Base-by-base conservation (phyloP, 1,140 invertebrate species). In the Homarus americanus region DNA sequence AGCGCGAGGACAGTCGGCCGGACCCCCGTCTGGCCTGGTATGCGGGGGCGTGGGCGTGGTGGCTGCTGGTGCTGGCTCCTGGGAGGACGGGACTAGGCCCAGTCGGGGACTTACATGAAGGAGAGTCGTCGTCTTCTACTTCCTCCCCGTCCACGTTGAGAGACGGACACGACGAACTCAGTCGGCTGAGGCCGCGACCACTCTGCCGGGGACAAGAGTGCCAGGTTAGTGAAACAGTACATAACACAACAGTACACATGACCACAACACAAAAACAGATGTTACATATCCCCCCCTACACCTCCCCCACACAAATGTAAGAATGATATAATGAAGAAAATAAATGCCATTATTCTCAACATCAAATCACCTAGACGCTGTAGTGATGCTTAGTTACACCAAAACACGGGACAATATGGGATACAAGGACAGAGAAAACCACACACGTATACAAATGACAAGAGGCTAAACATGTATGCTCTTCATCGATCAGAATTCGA, bases 121-220 rank as follows among this genome's bases (percentile, higher is more conserved):
- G 87, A 15, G 91, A 78, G 73, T 91, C 92, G 36, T 92, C 92
- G 34, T 91, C 92, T 38, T 91, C 91, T 32, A 84, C 69, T 41
- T 91, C 93, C 75, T 93, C 92, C 32, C 91, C 91, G 75, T 93
- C 93, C 80, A 93, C 92, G 92, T 94, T 94, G 9, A 97, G 94
- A 7, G 96, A 96, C 2, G 97, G 96, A 94, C 97, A 97, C 1
- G 96, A 97, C 1, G 96, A 96, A 93, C 96, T 97, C 66, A 97
- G 95, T 82, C 96, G 94, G 66, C 93, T 90, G 63, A 92, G 53
- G 36, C 87, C 91, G 36, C 92, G 92, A 58, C 91, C 88, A 86
- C 91, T 92, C 92, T 93, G 92, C 44, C 69, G 28, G 83, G 63
- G 1, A 79, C n/a, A n/a, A n/a, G n/a, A n/a, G n/a, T n/a, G n/a